A percentile compares a stretch with the other conserved stretches of the same genome.
Evolutionary conservation across 2,113 vertebrate genomes (phyloP).

Genomic region (Xiphias gladius): DNA sequence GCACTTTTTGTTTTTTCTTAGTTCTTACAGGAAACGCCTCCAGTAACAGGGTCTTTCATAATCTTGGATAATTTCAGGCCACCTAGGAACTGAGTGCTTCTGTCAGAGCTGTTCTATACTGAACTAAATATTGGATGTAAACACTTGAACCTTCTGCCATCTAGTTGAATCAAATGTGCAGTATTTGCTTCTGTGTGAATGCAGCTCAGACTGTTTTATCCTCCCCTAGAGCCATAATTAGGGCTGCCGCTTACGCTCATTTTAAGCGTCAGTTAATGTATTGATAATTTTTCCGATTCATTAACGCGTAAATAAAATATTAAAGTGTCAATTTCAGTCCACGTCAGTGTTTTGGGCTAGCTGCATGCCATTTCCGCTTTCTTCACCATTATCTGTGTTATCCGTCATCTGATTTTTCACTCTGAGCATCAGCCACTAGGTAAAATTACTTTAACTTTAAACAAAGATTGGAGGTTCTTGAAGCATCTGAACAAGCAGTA

Average conservation of each 20-base stretch:
- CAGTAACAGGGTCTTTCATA: constrained; percentile 25
- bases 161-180: background rate
- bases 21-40: constrained; percentile 49
- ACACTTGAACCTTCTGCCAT: background rate
- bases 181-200: constrained; percentile 11
- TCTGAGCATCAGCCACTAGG: constrained; percentile 1
- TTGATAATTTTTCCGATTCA: background rate
- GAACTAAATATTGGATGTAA: constrained; percentile 32
- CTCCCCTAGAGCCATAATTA: background rate
- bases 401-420: constrained; percentile 18
- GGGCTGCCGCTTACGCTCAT: accelerated
- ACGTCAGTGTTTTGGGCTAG: background rate
- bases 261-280: background rate
- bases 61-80: constrained; percentile 39
- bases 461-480: constrained; percentile 19
- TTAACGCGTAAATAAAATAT: too few species aligned
- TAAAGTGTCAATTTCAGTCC: background rate
- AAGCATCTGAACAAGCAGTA: constrained; percentile 2
- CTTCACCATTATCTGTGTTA: background rate
- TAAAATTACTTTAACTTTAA: constrained; percentile 12
- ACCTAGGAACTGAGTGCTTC: constrained; percentile 25
- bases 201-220: background rate
- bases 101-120: background rate
- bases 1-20: constrained; percentile 48
- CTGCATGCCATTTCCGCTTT: background rate